Conservation (phyloP, 2,113 vertebrate species). For the Eulemur macaco region DNA sequence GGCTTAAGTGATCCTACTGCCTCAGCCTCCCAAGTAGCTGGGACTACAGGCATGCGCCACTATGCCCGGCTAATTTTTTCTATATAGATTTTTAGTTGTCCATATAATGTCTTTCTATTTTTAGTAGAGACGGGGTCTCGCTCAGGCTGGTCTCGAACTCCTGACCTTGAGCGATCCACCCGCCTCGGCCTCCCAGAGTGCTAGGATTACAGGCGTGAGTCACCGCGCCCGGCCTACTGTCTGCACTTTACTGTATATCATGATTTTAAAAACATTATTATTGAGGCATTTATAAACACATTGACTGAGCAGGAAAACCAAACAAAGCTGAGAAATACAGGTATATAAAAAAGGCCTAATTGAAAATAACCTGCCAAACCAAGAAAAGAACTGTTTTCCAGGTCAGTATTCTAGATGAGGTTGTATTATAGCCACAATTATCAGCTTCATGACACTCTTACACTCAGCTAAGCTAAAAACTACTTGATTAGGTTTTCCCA, state of each 20-base stretch:
- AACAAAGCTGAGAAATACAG: slow-evolving; percentile 18
- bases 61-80: too few relatives aligned
- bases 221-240: neutral
- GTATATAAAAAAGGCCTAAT: neutral
- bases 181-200: too few relatives aligned
- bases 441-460: neutral
- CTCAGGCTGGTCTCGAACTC: too few relatives aligned
- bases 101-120: too few relatives aligned
- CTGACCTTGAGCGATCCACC: too few relatives aligned
- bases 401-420: neutral
- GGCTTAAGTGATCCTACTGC: too few relatives aligned
- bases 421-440: neutral
- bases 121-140: too few relatives aligned
- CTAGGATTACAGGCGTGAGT: too few relatives aligned
- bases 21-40: too few relatives aligned
- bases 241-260: neutral
- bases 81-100: too few relatives aligned
- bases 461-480: neutral
- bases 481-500: neutral
- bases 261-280: neutral
- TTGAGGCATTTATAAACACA: neutral
- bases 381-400: neutral
- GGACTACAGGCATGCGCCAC: too few relatives aligned
- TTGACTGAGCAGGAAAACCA: neutral
- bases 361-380: neutral